Percentiles rank a stretch among this genome's conserved stretches.
Evolutionary conservation across 2,797 vertebrate species (phyloP).

Genomic region (Pipistrellus kuhlii): DNA sequence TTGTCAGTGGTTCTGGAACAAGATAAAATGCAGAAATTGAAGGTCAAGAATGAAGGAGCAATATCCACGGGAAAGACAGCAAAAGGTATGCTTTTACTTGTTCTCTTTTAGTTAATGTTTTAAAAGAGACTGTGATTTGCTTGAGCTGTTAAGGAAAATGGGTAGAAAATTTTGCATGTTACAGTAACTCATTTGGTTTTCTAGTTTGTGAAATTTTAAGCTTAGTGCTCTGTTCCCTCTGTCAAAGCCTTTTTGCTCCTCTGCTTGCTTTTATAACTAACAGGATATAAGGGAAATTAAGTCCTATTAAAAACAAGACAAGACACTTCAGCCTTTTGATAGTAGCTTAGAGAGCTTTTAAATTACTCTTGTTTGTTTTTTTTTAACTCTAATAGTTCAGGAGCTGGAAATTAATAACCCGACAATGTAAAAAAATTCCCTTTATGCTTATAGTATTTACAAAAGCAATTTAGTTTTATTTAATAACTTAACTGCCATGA

Average conservation of each 20-base stretch:
- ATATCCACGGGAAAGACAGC: constrained; percentile 85
- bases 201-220: constrained; percentile 50
- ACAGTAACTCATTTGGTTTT: not conserved
- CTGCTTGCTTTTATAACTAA: not conserved
- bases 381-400: not conserved
- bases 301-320: constrained; percentile 25
- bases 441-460: constrained; percentile 31
- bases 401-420: constrained; percentile 25
- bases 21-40: constrained; percentile 86
- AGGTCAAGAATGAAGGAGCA: constrained; percentile 85
- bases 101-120: constrained; percentile 49
- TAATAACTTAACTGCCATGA: not conserved
- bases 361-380: not conserved
- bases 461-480: constrained; percentile 60
- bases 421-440: not conserved
- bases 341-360: constrained; percentile 42
- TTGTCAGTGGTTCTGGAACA: constrained; percentile 93
- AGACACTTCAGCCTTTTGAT: constrained; percentile 31
- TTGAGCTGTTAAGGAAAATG: constrained; percentile 21
- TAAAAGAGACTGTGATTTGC: constrained; percentile 34
- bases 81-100: constrained; percentile 90
- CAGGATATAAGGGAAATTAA: constrained; percentile 39
- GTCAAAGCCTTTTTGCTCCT: not conserved
- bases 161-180: constrained; percentile 18
- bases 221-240: not conserved